Base-by-base conservation (phyloP, 23 tunicate genomes). In the Ascidia mentula region DNA sequence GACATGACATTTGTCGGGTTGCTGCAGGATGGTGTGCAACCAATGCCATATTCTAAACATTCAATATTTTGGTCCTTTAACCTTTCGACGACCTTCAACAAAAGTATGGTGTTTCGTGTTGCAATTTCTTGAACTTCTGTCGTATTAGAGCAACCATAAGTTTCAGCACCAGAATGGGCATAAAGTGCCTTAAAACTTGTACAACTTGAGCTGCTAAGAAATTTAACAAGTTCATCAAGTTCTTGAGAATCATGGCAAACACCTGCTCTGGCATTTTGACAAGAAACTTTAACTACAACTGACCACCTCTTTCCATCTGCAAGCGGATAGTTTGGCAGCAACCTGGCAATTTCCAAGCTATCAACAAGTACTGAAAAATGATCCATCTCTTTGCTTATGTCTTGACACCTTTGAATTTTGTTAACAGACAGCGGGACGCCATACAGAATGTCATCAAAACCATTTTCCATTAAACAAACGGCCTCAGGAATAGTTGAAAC, bases 401-500 rank as follows among this genome's bases (percentile, higher is more conserved):
- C 72, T 18, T 60, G 75, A 74, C 97, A 91, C 33, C 81, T 72
- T 60, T 72, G 26, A 37, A 89, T 59, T 37, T 79, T 89, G 26
- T 78, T 37, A 34, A 46, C 6, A 32, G 80, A 42, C 7, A 91
- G 37, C 7, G 97, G 97, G 36, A 77, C 75, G 4, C 76, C 97
- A 73, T 81, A 85, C 61, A 91, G 39, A 45, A 91, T 77, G 40
- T 91, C 90, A 39, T 82, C 86, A 78, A 85, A 91, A 9, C 90
- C 97, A 73, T 91, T 85, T 46, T 71, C 77, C 18, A 40, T 36
- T 26, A 91, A 36, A 5, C 72, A 37, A 36, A 82, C 87, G 12
- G 87, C 90, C 59, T 91, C 97, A 17, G 90, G 83, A 0, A 91
- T n/a, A 20, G 97, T 91, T 8, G 97, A 91, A 17, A 86, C 97